Evolutionary conservation across 2,113 vertebrate species (phyloP), one percentile per base, ranked within the genome.

Genomic region (Toxotes chatareus): DNA sequence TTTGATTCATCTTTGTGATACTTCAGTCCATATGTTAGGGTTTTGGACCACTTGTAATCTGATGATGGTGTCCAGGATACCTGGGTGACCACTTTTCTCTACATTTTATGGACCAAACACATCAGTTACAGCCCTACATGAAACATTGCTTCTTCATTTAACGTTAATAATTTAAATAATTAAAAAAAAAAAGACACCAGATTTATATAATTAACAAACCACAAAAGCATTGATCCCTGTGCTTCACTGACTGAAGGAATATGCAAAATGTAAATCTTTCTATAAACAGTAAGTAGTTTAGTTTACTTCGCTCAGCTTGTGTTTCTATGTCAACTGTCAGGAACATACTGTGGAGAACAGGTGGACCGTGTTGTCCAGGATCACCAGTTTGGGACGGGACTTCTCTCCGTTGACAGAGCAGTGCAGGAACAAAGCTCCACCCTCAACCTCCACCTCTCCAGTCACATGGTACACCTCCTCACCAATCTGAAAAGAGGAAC

Each of bases 291-390:
- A 36, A 36, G 38, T 7, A 40, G 38, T 4, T 16, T 7, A 40
- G 38, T 4, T 16, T 5, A 5, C 3, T 12, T 44, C 16, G 55
- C 16, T 19, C 51, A 59, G 69, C 16, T 17, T 21, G 40, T 34
- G 27, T 36, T n/a, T 61, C 11, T 36, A 1, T 19, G 13, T 27
- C 19, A 27, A 4, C n/a, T 11, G 38, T 21, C 0, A 0, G 27
- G 4, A 23, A 53, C 75, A 0, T 92, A 99, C 98, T 95, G 73
- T 95, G 69, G 97, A 97, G 93, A 99, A 99, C 13, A 99, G 95
- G 85, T 98, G 94, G 85, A 99, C 92, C 0, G 93, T 95, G 93
- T 96, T 95, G 82, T 97, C 95, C 91, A 97, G 88, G 76, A 98
- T 86, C 79, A 98, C 94, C 72, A 99, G 49, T 85, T 97, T 99